phyloP scores from a whole-genome alignment of 2,888 invertebrate species.

The Pollenia angustigena region DNA sequence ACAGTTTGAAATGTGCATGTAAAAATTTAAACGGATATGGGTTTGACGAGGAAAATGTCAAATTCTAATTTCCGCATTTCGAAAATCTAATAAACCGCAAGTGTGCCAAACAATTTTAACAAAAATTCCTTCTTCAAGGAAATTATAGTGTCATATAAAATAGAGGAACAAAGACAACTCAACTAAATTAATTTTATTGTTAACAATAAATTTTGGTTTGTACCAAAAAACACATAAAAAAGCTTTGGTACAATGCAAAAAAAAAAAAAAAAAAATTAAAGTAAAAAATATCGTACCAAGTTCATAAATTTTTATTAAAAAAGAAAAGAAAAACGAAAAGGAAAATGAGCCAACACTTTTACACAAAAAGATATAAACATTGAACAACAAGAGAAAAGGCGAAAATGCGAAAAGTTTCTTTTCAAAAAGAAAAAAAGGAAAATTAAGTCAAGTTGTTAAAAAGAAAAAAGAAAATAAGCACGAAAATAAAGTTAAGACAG shows the following conservation, averaged over 20 bases:
- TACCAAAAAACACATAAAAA: conserved; percentile 3
- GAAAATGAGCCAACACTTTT: not conserved
- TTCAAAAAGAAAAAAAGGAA: conserved; percentile 3
- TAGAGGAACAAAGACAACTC: not conserved
- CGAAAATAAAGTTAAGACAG: conserved; percentile 6
- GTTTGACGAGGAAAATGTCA: conserved; percentile 73
- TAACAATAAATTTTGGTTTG: conserved; percentile 26
- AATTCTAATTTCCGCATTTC: conserved; percentile 80
- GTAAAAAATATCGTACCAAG: conserved; percentile 1
- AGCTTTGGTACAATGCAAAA: conserved; percentile 2
- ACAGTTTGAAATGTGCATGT: not conserved
- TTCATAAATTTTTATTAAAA: conserved; percentile 45
- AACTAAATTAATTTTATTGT: conserved; percentile 31
- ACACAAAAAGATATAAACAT: not conserved
- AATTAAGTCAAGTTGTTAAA: conserved; percentile 28
- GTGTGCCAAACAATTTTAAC: not conserved
- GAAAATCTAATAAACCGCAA: conserved; percentile 56
- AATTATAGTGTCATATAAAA: conserved; percentile 49
- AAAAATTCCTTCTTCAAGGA: conserved; percentile 38
- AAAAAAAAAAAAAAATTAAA: no score
- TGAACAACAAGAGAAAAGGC: conserved; percentile 5
- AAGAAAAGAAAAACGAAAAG: conserved; percentile 4
- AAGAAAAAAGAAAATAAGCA: conserved; percentile 32
- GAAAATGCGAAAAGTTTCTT: not conserved
- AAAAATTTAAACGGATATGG: conserved; percentile 35